Evolutionary conservation across 2,113 vertebrate species (phyloP).

Genomic region (Perca fluviatilis): DNA sequence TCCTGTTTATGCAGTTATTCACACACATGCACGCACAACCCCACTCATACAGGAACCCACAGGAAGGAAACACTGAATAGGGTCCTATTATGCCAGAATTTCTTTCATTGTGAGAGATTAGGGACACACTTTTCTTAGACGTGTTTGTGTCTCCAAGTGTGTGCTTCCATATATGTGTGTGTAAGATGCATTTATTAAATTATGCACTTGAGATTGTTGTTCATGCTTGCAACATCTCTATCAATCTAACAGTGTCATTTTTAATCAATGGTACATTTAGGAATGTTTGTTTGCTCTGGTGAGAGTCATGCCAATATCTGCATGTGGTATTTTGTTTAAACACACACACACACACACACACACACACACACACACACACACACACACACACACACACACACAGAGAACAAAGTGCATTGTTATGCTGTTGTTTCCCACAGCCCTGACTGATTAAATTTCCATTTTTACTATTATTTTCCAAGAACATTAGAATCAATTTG

Average conservation of each 20-base stretch:
- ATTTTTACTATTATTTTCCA: constrained; percentile 50
- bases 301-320: constrained; percentile 19
- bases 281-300: constrained; percentile 1
- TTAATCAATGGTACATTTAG: neutral
- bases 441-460: constrained; percentile 37
- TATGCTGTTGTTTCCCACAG: constrained; percentile 39
- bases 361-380: neutral
- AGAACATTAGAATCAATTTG: constrained; percentile 39
- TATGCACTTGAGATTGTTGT: constrained; percentile 1
- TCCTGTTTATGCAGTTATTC: constrained; percentile 76
- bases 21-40: constrained; percentile 24
- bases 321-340: constrained; percentile 10
- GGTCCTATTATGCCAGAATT: constrained; percentile 34
- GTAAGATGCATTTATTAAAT: constrained; percentile 2
- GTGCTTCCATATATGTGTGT: neutral
- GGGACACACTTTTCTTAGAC: constrained; percentile 19
- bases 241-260: neutral
- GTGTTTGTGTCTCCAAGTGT: constrained; percentile 29
- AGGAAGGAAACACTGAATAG: constrained; percentile 74
- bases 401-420: constrained; percentile 37
- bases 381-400: neutral
- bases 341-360: neutral
- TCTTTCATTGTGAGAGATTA: constrained; percentile 50
- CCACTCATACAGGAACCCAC: constrained; percentile 40
- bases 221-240: neutral